A percentile compares a stretch with the other conserved stretches of the same genome.
phyloP scores from a whole-genome alignment of 1,140 invertebrate genomes.

The Mycetomoellerius zeteki region DNA sequence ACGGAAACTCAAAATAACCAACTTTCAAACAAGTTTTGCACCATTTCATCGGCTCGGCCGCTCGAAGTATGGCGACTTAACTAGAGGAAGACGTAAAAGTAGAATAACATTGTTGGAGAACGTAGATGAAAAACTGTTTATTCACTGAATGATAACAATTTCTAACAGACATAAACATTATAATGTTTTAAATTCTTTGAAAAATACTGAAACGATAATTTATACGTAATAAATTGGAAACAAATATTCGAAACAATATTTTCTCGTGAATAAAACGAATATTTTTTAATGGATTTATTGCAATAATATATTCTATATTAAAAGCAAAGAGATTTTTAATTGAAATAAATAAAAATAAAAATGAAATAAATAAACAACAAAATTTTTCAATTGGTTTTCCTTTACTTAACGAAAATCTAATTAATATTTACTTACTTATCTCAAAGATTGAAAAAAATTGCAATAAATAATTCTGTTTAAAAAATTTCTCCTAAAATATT shows the following conservation, averaged over 20 bases:
- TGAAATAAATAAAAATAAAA: too few species aligned
- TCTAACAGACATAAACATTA: background rate
- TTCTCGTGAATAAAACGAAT: background rate
- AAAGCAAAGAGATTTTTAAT: background rate
- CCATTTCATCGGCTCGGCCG: conserved; percentile 12
- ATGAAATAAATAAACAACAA: background rate
- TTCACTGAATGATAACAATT: background rate
- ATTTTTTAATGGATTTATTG: background rate
- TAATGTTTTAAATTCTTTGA: background rate
- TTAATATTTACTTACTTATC: background rate
- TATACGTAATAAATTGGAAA: background rate
- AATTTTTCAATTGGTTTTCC: background rate
- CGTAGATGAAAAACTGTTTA: background rate
- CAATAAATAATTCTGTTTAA: background rate
- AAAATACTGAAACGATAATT: background rate
- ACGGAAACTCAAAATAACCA: conserved; percentile 47
- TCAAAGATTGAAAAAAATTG: background rate
- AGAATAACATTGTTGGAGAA: background rate
- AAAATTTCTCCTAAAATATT: background rate
- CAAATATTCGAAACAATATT: background rate
- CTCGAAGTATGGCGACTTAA: background rate
- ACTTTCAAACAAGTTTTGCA: conserved; percentile 56
- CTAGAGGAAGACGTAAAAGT: background rate
- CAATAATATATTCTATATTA: background rate
- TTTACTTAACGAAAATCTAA: background rate